These are phyloP conservation scores for Rhabdophis nuchalis DNA, from an alignment of 2,797 vertebrate genomes.

Conservation along the genomic window DNA sequence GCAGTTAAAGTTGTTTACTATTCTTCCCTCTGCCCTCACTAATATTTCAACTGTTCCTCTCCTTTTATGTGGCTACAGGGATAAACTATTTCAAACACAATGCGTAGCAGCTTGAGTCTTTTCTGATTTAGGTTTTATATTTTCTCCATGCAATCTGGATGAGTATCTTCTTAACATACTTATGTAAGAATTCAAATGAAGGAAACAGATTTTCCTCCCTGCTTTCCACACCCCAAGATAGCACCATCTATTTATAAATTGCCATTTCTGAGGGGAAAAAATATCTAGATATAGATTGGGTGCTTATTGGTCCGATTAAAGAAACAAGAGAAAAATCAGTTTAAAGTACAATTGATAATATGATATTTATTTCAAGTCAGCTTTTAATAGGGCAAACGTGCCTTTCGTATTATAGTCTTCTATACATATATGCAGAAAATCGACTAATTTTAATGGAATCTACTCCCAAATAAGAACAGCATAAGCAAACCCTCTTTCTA, in stretches of 20 bases:
- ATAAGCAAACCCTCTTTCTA: background rate
- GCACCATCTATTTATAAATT: background rate
- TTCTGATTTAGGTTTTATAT: conserved; percentile 9
- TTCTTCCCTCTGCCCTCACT: background rate
- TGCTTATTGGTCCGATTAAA: conserved; percentile 4
- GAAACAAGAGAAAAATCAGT: background rate
- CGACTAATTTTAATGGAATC: background rate
- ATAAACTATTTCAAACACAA: background rate
- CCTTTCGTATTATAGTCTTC: background rate
- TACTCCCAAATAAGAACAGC: background rate
- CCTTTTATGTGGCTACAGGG: background rate
- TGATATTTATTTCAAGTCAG: background rate
- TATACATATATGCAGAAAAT: background rate
- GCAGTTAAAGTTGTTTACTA: conserved; percentile 19
- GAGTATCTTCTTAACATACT: background rate
- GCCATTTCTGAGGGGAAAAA: background rate
- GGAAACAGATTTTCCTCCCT: background rate
- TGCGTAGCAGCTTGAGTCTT: background rate
- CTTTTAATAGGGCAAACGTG: background rate
- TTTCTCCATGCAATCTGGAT: background rate
- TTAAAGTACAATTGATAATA: background rate
- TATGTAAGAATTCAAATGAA: background rate
- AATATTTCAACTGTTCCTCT: conserved; percentile 16
- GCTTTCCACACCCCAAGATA: background rate
- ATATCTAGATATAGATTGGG: background rate